Conservation (phyloP, 2,113 vertebrate species). For the Oenanthe oenanthe region DNA sequence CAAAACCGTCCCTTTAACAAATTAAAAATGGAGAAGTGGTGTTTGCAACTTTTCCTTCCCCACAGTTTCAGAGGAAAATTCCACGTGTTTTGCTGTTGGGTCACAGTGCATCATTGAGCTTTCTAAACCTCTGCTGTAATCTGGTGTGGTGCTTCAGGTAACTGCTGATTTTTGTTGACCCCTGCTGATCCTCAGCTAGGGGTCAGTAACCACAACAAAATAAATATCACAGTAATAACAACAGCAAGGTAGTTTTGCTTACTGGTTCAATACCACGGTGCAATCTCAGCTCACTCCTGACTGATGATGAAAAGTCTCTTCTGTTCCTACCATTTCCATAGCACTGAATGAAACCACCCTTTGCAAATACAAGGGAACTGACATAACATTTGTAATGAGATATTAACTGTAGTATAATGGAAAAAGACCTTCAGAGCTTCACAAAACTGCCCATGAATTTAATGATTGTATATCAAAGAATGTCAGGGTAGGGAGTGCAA, state of each 20-base stretch:
- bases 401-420: not conserved
- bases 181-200: not conserved
- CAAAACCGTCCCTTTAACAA: not conserved
- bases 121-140: not conserved
- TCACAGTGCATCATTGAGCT: not conserved
- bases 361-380: not conserved
- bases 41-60: not conserved
- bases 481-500: not conserved
- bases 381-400: not conserved
- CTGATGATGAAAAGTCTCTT: not conserved
- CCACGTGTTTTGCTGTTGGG: not conserved
- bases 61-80: not conserved
- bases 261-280: not conserved
- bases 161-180: not conserved
- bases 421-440: not conserved
- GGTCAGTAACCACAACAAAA: not conserved
- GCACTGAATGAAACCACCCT: not conserved
- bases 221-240: not conserved
- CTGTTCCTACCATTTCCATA: not conserved
- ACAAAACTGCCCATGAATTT: not conserved
- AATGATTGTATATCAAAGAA: not conserved
- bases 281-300: not conserved
- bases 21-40: not conserved
- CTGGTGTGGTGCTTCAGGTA: not conserved
- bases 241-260: not conserved